Conservation (phyloP, 2,113 vertebrate species). For the Vireo altiloquus region DNA sequence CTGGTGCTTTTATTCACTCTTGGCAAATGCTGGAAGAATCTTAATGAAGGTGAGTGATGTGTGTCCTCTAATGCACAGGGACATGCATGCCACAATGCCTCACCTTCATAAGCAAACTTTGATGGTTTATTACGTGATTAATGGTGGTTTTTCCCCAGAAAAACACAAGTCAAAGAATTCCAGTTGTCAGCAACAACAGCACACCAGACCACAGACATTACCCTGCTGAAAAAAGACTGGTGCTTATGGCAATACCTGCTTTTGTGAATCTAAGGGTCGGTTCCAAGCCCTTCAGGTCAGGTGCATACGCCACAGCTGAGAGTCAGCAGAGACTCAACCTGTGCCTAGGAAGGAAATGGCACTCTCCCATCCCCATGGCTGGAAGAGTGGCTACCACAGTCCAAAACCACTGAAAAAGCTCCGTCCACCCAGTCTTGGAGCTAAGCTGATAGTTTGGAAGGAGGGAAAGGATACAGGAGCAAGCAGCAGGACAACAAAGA, state of each 20-base stretch:
- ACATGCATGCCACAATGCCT: not conserved
- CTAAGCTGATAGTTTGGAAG: not conserved
- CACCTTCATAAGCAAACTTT: not conserved
- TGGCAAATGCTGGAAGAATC: not conserved
- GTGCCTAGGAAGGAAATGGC: not conserved
- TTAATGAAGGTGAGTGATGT: not conserved
- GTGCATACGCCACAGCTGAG: not conserved
- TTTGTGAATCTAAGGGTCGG: not conserved
- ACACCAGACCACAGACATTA: not conserved
- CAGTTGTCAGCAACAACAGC: not conserved
- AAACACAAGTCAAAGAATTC: not conserved
- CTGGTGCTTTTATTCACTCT: not conserved
- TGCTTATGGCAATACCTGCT: not conserved
- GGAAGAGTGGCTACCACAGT: not conserved
- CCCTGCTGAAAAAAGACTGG: not conserved
- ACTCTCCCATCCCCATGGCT: not conserved
- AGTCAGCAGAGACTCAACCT: fast-evolving
- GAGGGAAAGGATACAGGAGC: not conserved
- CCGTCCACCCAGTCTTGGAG: not conserved
- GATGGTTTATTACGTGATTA: fast-evolving
- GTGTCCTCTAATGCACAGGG: not conserved
- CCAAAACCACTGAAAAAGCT: not conserved
- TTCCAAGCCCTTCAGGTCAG: not conserved
- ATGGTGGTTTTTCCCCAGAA: not conserved
- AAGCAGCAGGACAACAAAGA: not conserved